phyloP scores from a whole-genome alignment of 1,140 invertebrate genomes.

The Anastatus disparis region DNA sequence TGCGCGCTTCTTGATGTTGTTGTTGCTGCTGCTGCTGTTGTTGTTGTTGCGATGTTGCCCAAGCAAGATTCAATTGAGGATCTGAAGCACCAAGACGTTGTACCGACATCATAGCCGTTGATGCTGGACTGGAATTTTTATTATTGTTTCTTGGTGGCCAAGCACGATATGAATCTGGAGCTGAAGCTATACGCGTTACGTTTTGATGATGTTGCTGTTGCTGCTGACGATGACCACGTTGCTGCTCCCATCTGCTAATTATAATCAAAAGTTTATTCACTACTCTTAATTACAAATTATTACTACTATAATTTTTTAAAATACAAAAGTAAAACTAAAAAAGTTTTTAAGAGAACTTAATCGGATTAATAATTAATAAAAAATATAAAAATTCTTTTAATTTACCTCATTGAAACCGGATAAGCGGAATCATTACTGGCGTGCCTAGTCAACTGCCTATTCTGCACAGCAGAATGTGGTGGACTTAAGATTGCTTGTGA shows the following conservation, averaged over 20 bases:
- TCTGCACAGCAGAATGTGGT: slow-evolving; percentile 53
- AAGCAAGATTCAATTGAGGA: slow-evolving; percentile 73
- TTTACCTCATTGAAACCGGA: slow-evolving; percentile 55
- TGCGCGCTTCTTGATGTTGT: slow-evolving; percentile 79
- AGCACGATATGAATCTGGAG: slow-evolving; percentile 74
- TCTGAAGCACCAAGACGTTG: slow-evolving; percentile 72
- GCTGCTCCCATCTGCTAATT: slow-evolving; percentile 56
- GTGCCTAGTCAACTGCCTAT: slow-evolving; percentile 56
- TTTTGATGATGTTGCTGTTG: slow-evolving; percentile 62
- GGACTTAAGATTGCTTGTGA: slow-evolving; percentile 47
- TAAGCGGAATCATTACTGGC: slow-evolving; percentile 59
- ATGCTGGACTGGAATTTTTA: neutral
- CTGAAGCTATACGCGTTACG: slow-evolving; percentile 82
- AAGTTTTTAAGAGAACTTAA: no score
- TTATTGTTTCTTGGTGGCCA: slow-evolving; percentile 60
- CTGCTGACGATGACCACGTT: slow-evolving; percentile 46
- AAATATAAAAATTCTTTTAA: no score
- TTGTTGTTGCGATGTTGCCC: slow-evolving; percentile 63
- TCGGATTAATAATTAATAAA: no score
- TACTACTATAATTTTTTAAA: no score
- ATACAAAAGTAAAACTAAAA: no score
- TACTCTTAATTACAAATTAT: no score
- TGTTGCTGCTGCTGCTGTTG: no score
- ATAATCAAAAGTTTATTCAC: no score
- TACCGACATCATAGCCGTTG: slow-evolving; percentile 45